These are phyloP conservation scores for Patella caerulea DNA, from an alignment of 2,888 invertebrate genomes.

Conservation along the genomic window DNA sequence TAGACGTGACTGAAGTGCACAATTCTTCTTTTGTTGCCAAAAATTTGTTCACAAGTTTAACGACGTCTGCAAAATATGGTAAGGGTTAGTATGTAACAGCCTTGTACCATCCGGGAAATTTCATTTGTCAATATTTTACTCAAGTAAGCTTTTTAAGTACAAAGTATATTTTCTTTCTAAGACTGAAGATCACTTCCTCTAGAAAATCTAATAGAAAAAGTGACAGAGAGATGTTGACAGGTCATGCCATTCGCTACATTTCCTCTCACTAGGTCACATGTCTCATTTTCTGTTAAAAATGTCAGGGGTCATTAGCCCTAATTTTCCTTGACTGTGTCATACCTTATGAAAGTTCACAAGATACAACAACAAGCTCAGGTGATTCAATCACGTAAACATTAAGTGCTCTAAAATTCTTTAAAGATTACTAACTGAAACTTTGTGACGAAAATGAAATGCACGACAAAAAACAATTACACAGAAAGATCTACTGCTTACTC, in stretches of 20 bases:
- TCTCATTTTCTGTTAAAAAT: background rate
- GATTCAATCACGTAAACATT: background rate
- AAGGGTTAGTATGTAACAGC: no score
- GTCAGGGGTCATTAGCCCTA: background rate
- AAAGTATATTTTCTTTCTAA: background rate
- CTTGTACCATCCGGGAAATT: background rate
- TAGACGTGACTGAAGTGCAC: no score
- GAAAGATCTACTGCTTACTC: no score
- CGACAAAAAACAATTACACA: no score
- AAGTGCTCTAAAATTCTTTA: no score
- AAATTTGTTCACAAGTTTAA: no score
- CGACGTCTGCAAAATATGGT: no score
- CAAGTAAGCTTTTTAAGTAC: background rate
- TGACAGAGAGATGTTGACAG: background rate
- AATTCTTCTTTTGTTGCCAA: no score
- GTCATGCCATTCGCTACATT: background rate
- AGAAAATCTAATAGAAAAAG: background rate
- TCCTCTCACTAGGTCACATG: background rate
- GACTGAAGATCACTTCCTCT: background rate
- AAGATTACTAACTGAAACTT: no score
- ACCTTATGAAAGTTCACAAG: constrained; percentile 2
- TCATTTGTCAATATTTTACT: background rate
- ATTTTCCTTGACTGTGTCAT: constrained; percentile 5
- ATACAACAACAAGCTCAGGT: background rate
- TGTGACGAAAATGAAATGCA: no score